Evolutionary conservation across 2,113 vertebrate genomes (phyloP), one percentile per base, ranked within the genome.

Genomic region (Uria lomvia): DNA sequence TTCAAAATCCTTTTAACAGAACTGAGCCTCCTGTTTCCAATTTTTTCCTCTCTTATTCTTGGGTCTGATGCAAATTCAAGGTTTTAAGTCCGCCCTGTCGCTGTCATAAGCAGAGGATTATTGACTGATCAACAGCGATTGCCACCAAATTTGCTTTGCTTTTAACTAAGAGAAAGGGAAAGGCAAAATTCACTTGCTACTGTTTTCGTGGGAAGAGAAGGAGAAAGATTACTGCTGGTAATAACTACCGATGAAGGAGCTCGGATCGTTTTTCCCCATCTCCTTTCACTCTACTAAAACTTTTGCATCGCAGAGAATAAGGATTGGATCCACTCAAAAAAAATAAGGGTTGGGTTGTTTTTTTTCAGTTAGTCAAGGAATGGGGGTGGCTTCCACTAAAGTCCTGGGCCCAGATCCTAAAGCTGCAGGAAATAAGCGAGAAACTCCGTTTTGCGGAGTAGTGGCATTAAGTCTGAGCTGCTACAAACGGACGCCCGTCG

Each of bases 1-100:
- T 79, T 93, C 77, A 60, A 65, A 74, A 83, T 68, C 74, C 89
- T 38, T 90, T 84, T 50, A 92, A 80, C 52, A 55, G n/a, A 73
- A 90, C 72, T 40, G 23, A 85, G 22, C 26, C 92, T 97, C 76
- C 95, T 97, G 97, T 94, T 97, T 97, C 86, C 82, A 98, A 97
- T 97, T 96, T 95, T 83, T 87, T 32, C 86, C 59, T 71, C 91
- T 83, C 90, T 76, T 83, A 90, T 94, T 92, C 94, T 78, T 90
- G 58, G 34, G 86, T 88, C 70, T 93, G 91, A 91, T 85, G 87
- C n/a, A 90, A 94, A 79, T 52, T 80, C 56, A 52, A 20, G 63
- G 56, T 30, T 89, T 84, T 16, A 43, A 86, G 74, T 50, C 32
- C 4, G 4, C 75, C 12, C 19, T 40, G 53, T 74, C 52, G 30